Evolutionary conservation across 92 coral and sea anemone genomes (phyloP), one percentile per base, ranked within the genome.

Genomic region (Epizoanthus stellaris): DNA sequence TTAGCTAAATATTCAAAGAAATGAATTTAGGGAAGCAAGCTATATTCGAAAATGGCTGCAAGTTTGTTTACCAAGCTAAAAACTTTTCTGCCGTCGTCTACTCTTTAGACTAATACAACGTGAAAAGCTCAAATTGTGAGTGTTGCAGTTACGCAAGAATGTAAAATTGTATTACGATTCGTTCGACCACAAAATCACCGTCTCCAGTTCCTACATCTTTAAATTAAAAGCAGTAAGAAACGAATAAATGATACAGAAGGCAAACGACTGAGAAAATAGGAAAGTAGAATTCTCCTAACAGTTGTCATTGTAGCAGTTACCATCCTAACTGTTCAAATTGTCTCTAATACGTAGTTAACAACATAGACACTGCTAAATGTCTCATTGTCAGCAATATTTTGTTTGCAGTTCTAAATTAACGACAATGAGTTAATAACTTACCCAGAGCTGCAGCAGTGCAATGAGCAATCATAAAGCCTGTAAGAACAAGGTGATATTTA

Each of bases 381-480:
- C 36, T 30, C 36, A 30, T 30, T 30, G 36, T 30, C 36, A 30
- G 36, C 36, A 30, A 30, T 30, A 30, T 30, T 30, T 30, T 30
- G 36, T 30, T 30, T 30, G 36, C 36, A 49, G 10, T 8, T 49
- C 70, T 8, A 8, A 12, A 13, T 36, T 9, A 36, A 0, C 42
- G 8, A 17, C 20, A 67, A 67, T 40, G 4, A 11, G 7, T 56
- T 10, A 23, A 14, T 16, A 19, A 52, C 76, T 71, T 36, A 68
- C 75, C 77, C 4, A 74, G 69, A 19, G 77, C 77, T 12, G 77
- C 70, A 72, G 80, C 54, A 21, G 79, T 70, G 21, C 56, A 67
- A 58, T 70, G 70, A 19, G 87, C 77, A 20, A 82, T 68, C 76
- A 68, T 68, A 10, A 82, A 63, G 4, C 77, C 76, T 68, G 69